Evolutionary conservation across 1,140 invertebrate species (phyloP).

Genomic region (Drosophila virilis): DNA sequence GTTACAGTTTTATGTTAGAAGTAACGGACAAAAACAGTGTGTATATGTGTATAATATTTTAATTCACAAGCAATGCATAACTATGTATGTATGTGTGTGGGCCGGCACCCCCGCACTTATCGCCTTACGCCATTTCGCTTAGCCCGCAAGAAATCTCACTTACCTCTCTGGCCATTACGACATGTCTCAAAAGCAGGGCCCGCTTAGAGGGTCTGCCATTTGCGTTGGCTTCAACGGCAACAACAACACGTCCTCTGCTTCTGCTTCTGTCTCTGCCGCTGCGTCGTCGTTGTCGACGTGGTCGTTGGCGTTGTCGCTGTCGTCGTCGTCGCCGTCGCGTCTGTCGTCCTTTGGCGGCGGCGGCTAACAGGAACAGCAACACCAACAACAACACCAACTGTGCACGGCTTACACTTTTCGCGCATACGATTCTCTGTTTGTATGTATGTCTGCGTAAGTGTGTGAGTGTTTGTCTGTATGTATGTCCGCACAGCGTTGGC

Average conservation of each 20-base stretch:
- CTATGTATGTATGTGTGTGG: slow-evolving; percentile 23
- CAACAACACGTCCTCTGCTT: slow-evolving; percentile 40
- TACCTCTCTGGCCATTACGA: slow-evolving; percentile 88
- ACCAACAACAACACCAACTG: slow-evolving; percentile 68
- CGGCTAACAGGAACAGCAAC: slow-evolving; percentile 51
- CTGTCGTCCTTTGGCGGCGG: slow-evolving; percentile 51
- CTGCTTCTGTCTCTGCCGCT: neutral
- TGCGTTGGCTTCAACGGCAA: slow-evolving; percentile 66
- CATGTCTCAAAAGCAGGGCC: slow-evolving; percentile 85
- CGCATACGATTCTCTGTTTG: slow-evolving; percentile 56
- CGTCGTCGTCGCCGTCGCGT: slow-evolving; percentile 48
- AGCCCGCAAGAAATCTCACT: slow-evolving; percentile 50
- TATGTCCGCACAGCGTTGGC: slow-evolving; percentile 25
- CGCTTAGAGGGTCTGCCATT: slow-evolving; percentile 81
- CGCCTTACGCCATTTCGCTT: slow-evolving; percentile 20
- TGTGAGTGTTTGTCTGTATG: slow-evolving; percentile 34
- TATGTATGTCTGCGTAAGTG: slow-evolving; percentile 40
- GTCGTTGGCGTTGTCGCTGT: slow-evolving; percentile 17
- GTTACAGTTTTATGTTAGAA: slow-evolving; percentile 20
- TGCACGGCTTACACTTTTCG: slow-evolving; percentile 71
- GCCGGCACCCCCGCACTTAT: slow-evolving; percentile 38
- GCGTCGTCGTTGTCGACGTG: slow-evolving; percentile 22
- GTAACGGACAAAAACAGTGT: slow-evolving; percentile 8
- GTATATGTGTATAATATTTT: slow-evolving; percentile 26
- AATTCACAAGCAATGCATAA: slow-evolving; percentile 29